Conservation (phyloP, 30 jellyfish, hydroid and myxozoan genomes). For the Turritopsis dohrnii region DNA sequence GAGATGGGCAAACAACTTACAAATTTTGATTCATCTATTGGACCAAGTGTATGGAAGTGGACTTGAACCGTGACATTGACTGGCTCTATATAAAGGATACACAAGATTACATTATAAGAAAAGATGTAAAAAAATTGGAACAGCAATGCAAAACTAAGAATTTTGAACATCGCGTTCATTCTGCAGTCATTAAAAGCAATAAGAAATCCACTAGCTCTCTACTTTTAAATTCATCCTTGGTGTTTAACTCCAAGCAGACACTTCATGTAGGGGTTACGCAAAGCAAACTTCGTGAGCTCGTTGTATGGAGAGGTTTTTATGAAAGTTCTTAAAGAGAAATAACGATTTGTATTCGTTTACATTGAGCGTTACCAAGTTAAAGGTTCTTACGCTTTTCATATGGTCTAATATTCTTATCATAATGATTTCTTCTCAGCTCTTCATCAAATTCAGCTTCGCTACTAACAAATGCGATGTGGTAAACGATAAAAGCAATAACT, state of each 20-base stretch:
- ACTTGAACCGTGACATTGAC: slow-evolving; percentile 18
- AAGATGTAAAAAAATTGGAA: background rate
- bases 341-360: background rate
- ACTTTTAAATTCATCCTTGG: too few species aligned
- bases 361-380: background rate
- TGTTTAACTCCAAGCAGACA: too few species aligned
- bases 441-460: background rate
- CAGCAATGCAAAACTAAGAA: background rate
- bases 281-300: too few species aligned
- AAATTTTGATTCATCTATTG: slow-evolving; percentile 10
- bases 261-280: too few species aligned
- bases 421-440: background rate
- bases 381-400: background rate
- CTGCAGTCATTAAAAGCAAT: too few species aligned
- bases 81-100: background rate
- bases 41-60: background rate
- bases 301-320: background rate
- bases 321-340: background rate
- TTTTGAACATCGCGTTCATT: background rate
- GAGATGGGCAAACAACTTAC: background rate
- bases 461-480: background rate
- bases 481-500: too few species aligned
- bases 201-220: too few species aligned
- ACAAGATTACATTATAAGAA: background rate
- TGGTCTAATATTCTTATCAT: background rate